Conservation (phyloP, 2,888 invertebrate species). For the Barypeithes pellucidus region DNA sequence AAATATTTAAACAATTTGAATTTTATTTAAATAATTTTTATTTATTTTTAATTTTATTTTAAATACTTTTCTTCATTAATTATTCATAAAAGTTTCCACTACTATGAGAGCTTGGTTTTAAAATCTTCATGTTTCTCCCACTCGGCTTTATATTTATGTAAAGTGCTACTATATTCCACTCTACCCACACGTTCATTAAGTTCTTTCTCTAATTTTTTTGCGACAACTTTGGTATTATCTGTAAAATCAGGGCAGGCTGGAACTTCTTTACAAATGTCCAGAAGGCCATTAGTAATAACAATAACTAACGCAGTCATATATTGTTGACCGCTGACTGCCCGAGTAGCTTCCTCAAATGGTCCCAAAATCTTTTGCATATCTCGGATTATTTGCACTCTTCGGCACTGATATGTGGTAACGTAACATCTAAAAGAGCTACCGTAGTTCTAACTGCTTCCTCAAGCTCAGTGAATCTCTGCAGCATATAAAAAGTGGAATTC, state of each 20-base stretch:
- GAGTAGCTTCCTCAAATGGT: slow-evolving; percentile 30
- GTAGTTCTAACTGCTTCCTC: too few species aligned
- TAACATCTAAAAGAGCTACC: too few species aligned
- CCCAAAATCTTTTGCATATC: slow-evolving; percentile 51
- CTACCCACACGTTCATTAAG: slow-evolving; percentile 20
- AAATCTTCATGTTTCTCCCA: slow-evolving; percentile 8
- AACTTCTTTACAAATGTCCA: not conserved
- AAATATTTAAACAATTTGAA: too few species aligned
- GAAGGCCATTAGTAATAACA: slow-evolving; percentile 27
- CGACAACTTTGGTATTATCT: not conserved
- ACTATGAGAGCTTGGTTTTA: slow-evolving; percentile 8
- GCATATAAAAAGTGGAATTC: too few species aligned
- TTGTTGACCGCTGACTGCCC: not conserved
- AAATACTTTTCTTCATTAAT: slow-evolving; percentile 1
- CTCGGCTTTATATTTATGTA: slow-evolving; percentile 16
- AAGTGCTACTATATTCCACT: not conserved
- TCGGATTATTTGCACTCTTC: slow-evolving; percentile 51
- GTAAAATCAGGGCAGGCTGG: not conserved
- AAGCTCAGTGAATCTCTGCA: too few species aligned
- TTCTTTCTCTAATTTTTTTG: not conserved
- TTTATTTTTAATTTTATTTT: too few species aligned
- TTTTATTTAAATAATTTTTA: too few species aligned
- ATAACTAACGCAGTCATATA: not conserved
- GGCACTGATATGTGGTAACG: slow-evolving; percentile 38
- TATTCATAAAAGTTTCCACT: too few species aligned